A percentile compares a stretch with the other conserved stretches of the same genome.
phyloP scores from a whole-genome alignment of 2,888 invertebrate genomes.

The Ectemnius continuus region DNA sequence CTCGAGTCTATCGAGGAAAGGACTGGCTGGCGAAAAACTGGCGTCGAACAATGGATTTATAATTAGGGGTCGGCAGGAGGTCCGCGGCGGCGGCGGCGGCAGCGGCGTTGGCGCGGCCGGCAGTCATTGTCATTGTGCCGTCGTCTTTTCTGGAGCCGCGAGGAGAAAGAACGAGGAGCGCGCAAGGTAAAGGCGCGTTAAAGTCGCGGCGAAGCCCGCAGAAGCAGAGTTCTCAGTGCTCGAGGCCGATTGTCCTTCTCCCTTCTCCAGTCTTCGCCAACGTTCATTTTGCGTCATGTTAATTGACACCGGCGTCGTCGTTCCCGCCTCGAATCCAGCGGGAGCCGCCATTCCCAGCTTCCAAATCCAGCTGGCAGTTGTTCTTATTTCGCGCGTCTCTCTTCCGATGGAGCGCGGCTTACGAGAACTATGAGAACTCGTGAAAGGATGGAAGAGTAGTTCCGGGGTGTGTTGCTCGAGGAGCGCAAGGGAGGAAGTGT shows the following conservation, averaged over 20 bases:
- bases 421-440: too few species aligned
- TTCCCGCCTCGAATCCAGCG: constrained; percentile 19
- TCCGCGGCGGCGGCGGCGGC: constrained; percentile 39
- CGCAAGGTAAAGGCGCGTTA: neutral
- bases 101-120: constrained; percentile 32
- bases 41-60: constrained; percentile 70
- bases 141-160: constrained; percentile 51
- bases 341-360: neutral
- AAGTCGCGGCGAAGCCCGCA: constrained; percentile 19
- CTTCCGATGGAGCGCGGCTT: too few species aligned
- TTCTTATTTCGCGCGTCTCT: neutral
- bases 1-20: constrained; percentile 40
- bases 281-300: constrained; percentile 18
- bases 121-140: constrained; percentile 41
- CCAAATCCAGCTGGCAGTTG: neutral
- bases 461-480: too few species aligned
- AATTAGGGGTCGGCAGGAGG: constrained; percentile 60
- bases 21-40: constrained; percentile 68
- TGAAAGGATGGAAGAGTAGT: too few species aligned
- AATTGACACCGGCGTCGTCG: constrained; percentile 44
- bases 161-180: constrained; percentile 14
- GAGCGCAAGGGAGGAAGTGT: too few species aligned
- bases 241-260: too few species aligned
- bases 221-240: neutral
- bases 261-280: neutral